Evolutionary conservation across 1,140 invertebrate species (phyloP).

Genomic region (Sycobia sp.): DNA sequence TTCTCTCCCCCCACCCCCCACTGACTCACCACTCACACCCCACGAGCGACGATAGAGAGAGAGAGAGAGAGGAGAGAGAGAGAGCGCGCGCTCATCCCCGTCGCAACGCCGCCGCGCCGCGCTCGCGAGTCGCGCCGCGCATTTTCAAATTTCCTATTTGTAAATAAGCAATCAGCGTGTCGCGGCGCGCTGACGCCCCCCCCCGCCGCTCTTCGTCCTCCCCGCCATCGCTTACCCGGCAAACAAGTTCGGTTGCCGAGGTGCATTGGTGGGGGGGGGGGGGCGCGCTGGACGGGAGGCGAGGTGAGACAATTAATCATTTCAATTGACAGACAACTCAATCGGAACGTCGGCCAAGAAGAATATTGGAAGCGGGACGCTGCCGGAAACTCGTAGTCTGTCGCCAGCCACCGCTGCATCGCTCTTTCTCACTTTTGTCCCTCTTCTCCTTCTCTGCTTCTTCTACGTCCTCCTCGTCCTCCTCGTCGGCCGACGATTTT

Average conservation of each 20-base stretch:
- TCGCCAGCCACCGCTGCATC: background rate
- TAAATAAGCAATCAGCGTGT: slow-evolving; percentile 61
- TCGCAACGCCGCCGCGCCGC: slow-evolving; percentile 18
- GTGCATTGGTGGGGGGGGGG: background rate
- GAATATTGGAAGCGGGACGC: slow-evolving; percentile 58
- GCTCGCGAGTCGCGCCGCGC: slow-evolving; percentile 40
- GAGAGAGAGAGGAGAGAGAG: too few relatives aligned
- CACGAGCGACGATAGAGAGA: too few relatives aligned
- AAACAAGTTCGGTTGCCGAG: background rate
- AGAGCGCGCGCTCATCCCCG: too few relatives aligned
- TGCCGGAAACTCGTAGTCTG: slow-evolving; percentile 46
- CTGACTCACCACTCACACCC: background rate
- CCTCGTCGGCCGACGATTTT: background rate
- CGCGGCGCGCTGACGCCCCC: slow-evolving; percentile 12
- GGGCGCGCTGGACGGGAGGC: slow-evolving; percentile 37
- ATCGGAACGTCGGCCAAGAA: slow-evolving; percentile 56
- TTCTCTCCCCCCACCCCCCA: slow-evolving; percentile 1
- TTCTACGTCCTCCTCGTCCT: background rate
- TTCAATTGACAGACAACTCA: slow-evolving; percentile 63
- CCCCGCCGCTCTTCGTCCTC: background rate
- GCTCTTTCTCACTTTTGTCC: background rate
- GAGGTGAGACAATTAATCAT: slow-evolving; percentile 64
- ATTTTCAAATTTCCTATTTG: slow-evolving; percentile 65
- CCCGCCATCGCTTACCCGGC: background rate
- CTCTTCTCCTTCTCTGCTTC: background rate